Conservation (phyloP, 2,797 vertebrate species). For the Zalophus californianus region DNA sequence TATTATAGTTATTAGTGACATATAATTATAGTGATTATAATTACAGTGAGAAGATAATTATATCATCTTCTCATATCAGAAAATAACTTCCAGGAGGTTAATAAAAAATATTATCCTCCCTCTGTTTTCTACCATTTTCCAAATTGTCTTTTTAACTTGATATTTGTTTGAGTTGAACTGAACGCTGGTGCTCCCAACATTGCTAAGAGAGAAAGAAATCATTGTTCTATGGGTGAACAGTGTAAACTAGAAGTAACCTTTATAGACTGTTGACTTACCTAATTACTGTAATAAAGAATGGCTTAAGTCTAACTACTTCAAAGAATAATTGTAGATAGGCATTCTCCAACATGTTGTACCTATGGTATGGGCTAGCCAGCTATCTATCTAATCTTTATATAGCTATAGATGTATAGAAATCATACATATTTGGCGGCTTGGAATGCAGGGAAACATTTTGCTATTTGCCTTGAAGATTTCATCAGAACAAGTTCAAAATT, state of each 20-base stretch:
- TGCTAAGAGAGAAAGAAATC: background rate
- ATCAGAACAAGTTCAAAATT: constrained; percentile 10
- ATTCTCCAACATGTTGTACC: background rate
- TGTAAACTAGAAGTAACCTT: background rate
- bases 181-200: background rate
- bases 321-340: background rate
- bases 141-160: background rate
- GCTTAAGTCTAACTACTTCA: background rate
- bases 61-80: background rate
- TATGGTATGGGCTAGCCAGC: background rate
- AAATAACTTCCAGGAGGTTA: background rate
- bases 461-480: background rate
- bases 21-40: background rate
- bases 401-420: background rate
- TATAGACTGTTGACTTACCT: background rate
- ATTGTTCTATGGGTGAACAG: background rate
- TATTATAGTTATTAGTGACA: background rate
- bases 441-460: background rate
- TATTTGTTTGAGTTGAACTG: background rate
- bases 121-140: background rate
- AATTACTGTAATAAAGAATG: background rate
- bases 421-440: background rate
- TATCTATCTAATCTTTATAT: background rate
- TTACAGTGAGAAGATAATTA: too few relatives aligned
- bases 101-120: background rate